Base-by-base conservation (phyloP, 2,113 vertebrate species). In the Porphyrio hochstetteri region DNA sequence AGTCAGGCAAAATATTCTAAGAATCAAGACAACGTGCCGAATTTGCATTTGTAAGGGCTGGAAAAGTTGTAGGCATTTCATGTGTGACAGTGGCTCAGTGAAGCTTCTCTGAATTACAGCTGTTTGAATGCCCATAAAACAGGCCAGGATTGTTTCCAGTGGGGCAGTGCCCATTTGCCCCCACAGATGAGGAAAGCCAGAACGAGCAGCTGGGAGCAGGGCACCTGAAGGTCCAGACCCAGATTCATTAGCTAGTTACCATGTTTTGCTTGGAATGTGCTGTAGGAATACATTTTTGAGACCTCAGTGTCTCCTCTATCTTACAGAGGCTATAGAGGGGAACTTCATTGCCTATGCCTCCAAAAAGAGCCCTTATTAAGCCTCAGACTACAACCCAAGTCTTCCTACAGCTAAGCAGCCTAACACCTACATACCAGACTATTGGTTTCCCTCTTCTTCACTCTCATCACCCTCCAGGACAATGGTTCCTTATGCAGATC, bases 1-100 rank as follows among this genome's bases (percentile, higher is more conserved):
- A 84, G 31, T 59, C 71, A 70, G 52, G 68, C 64, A 93, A 92
- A 95, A 88, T 76, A 88, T 87, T 82, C 71, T 59, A 88, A 93
- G 85, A 91, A 94, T 82, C 44, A 65, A 82, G 63, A 94, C 76
- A 88, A 68, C 56, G 68, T 88, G 60, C 78, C 7, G 5, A 61
- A 94, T 86, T 90, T 86, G 84, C 85, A 91, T 90, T 91, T 86
- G 82, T 67, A 55, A 88, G 21, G 79, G 55, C 48, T 93, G 71
- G 31, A 81, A 82, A 93, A 93, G 42, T 33, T 70, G 56, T 25
- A 56, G 85, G 55, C 56, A 63, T 55, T 91, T 88, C 44, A 65
- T 31, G 72, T 35, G 35, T 90, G 50, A 87, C 48, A 50, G 75
- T 20, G 79, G 52, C 74, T 82, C 65, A 44, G 44, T 28, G 40